A percentile compares a stretch with the other conserved stretches of the same genome.
phyloP scores from a whole-genome alignment of 2,888 invertebrate genomes.

The Venustoraphidia nigricollis region DNA sequence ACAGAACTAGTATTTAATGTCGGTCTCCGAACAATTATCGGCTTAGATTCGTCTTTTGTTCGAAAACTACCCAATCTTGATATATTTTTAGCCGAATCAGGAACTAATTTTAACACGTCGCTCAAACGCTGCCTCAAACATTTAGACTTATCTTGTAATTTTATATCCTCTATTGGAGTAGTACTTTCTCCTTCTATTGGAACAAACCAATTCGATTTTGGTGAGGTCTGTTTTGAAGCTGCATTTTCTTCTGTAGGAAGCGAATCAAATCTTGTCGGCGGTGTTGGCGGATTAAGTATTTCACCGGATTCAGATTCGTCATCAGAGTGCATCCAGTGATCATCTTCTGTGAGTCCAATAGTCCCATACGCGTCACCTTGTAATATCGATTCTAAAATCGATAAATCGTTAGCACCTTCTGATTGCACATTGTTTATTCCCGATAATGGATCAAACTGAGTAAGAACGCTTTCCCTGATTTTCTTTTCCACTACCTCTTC shows the following conservation, averaged over 20 bases:
- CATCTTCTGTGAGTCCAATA: constrained; percentile 27
- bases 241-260: constrained; percentile 32
- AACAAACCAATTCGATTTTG: background rate
- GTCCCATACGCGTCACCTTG: constrained; percentile 53
- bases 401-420: constrained; percentile 38
- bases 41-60: constrained; percentile 13
- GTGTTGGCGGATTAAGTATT: constrained; percentile 40
- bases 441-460: constrained; percentile 54
- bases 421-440: constrained; percentile 19
- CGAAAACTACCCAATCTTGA: constrained; percentile 16
- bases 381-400: constrained; percentile 48
- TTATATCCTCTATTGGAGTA: constrained; percentile 11
- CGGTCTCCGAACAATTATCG: constrained; percentile 33
- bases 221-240: background rate
- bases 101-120: constrained; percentile 35
- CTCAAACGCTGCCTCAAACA: constrained; percentile 18
- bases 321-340: constrained; percentile 30
- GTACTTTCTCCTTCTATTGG: constrained; percentile 8
- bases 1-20: constrained; percentile 29
- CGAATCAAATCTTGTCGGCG: constrained; percentile 49
- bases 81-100: constrained; percentile 26
- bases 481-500: constrained; percentile 18
- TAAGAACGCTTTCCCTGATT: constrained; percentile 43
- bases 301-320: constrained; percentile 28
- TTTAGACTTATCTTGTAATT: constrained; percentile 2